Base-by-base conservation (phyloP, 2,113 vertebrate genomes). In the Xiphorhynchus elegans region DNA sequence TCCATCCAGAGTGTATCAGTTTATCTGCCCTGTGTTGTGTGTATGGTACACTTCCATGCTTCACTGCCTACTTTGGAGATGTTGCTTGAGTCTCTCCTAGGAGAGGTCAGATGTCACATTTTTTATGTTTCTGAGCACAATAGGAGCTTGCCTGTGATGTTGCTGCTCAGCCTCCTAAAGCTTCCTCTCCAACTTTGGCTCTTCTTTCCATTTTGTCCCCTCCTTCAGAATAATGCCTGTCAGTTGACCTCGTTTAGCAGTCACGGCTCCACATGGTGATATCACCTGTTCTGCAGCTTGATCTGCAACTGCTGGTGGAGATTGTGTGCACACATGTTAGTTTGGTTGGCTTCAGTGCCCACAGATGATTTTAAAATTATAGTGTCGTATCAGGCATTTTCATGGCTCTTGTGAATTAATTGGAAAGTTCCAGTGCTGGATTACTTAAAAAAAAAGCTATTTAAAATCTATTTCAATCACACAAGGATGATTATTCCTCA, bases 51-150 rank as follows among this genome's bases (percentile, higher is more conserved):
- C 25, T 87, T 82, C 82, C 82, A 90, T 93, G 94, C 91, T 83
- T 88, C 91, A 13, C 75, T 90, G 84, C 72, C 59, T 70, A 3
- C 74, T 63, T 69, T n/a, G 56, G 90, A 93, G 79, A 52, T 84
- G 73, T 31, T 87, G 84, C 91, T 91, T 85, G 67, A 35, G 18
- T 86, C 94, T 67, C 79, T 88, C 39, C 55, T n/a, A 3, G 79
- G 29, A 80, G 79, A 59, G 93, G 89, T 85, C 94, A 94, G 84
- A 90, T 95, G 91, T 87, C 89, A 91, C 89, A 85, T 96, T 90
- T 78, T 83, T 91, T 42, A 33, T 78, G 55, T 79, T 95, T 66
- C 80, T 4, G 5, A 85, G 87, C 66, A 96, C 89, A 95, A 89
- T 93, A 76, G 89, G 12, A 82, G 81, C 28, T 81, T 73, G 70